phyloP scores from a whole-genome alignment of 2,797 vertebrate species.

The Coendou prehensilis region DNA sequence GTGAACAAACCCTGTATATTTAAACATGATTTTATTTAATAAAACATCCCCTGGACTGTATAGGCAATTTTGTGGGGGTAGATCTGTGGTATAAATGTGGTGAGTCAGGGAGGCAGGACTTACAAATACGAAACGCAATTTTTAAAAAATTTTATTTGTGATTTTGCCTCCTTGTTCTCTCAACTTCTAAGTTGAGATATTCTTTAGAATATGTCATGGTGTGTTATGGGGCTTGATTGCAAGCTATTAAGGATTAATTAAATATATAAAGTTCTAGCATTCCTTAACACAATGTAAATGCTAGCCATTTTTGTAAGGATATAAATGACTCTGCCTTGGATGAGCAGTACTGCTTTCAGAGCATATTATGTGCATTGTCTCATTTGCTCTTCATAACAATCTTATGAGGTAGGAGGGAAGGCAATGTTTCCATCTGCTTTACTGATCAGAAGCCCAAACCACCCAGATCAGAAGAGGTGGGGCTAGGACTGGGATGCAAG shows the following conservation, averaged over 20 bases:
- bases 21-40: constrained; percentile 35
- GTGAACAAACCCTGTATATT: constrained; percentile 20
- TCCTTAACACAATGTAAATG: constrained; percentile 13
- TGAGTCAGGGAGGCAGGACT: background rate
- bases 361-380: background rate
- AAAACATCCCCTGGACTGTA: background rate
- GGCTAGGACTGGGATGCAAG: background rate
- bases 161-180: constrained; percentile 24
- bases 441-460: background rate
- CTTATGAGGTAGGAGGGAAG: background rate
- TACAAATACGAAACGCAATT: background rate
- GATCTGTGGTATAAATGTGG: background rate
- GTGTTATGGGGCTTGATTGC: background rate
- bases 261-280: constrained; percentile 48
- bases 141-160: background rate
- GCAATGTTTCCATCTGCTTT: background rate
- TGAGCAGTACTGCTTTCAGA: background rate
- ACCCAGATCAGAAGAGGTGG: background rate
- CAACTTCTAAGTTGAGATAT: background rate
- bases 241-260: constrained; percentile 34
- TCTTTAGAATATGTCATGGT: background rate
- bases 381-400: background rate
- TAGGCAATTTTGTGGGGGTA: background rate
- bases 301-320: background rate
- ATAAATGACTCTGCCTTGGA: constrained; percentile 24